Evolutionary conservation across 2,113 vertebrate genomes (phyloP).

Genomic region (Thomomys bottae): DNA sequence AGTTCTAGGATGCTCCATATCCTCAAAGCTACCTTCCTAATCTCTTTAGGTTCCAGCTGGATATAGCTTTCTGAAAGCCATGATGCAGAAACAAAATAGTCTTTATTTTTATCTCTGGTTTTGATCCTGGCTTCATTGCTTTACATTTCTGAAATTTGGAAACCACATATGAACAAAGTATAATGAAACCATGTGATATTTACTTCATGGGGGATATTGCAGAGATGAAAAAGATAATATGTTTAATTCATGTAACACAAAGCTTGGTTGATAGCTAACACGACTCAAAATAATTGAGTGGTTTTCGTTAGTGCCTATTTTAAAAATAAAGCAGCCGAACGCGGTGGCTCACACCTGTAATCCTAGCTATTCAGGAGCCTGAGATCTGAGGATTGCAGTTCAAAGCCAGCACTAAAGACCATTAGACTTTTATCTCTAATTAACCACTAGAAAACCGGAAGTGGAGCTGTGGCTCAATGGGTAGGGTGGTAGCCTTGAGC

Average conservation of each 20-base stretch:
- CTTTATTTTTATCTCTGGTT: not conserved
- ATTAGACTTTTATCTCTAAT: no score
- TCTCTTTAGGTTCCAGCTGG: not conserved
- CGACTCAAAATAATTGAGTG: not conserved
- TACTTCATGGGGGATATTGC: not conserved
- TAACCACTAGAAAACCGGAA: no score
- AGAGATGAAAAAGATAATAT: not conserved
- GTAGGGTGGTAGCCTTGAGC: no score
- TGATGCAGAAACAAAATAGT: not conserved
- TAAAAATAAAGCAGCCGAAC: no score
- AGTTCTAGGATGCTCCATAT: rapidly evolving
- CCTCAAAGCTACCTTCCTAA: not conserved
- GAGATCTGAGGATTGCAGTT: no score
- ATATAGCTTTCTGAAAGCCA: not conserved
- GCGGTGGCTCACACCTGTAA: no score
- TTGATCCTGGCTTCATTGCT: not conserved
- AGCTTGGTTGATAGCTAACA: not conserved
- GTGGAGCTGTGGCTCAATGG: no score
- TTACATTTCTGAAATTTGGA: not conserved
- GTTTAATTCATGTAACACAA: not conserved
- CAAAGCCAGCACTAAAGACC: no score
- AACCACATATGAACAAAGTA: not conserved
- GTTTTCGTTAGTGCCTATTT: no score
- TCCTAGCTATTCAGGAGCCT: no score
- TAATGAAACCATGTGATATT: not conserved